A percentile compares a stretch with the other conserved stretches of the same genome.
Conservation (phyloP, 2,113 vertebrate genomes). For the Peromyscus maniculatus region DNA sequence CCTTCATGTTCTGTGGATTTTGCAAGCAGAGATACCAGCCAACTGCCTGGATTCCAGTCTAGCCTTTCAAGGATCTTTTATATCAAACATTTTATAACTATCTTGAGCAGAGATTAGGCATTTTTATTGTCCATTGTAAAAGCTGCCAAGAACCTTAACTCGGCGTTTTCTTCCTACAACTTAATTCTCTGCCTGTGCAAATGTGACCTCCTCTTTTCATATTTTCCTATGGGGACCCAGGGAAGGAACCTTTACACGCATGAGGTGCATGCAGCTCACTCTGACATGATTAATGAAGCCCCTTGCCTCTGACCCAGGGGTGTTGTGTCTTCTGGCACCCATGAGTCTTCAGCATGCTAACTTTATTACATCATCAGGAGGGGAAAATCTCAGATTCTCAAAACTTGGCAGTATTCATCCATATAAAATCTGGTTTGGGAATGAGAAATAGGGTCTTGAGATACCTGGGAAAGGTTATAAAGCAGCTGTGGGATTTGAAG, state of each 20-base stretch:
- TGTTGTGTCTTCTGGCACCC: neutral
- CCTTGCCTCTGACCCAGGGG: neutral
- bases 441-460: neutral
- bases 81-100: neutral
- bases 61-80: neutral
- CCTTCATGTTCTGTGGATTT: neutral
- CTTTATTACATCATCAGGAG: neutral
- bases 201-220: neutral
- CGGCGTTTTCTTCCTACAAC: neutral
- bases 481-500: neutral
- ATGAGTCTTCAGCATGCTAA: neutral
- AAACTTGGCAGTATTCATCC: neutral
- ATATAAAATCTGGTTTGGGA: neutral
- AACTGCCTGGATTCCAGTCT: neutral
- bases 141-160: neutral
- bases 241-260: neutral
- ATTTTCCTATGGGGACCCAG: neutral
- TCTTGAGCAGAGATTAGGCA: neutral
- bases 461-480: neutral
- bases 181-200: neutral
- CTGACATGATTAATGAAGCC: neutral
- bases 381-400: neutral
- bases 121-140: constrained; percentile 11
- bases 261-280: neutral
- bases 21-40: neutral